These are phyloP conservation scores for Leiothrix lutea DNA, from an alignment of 2,113 vertebrate species.

Conservation along the genomic window DNA sequence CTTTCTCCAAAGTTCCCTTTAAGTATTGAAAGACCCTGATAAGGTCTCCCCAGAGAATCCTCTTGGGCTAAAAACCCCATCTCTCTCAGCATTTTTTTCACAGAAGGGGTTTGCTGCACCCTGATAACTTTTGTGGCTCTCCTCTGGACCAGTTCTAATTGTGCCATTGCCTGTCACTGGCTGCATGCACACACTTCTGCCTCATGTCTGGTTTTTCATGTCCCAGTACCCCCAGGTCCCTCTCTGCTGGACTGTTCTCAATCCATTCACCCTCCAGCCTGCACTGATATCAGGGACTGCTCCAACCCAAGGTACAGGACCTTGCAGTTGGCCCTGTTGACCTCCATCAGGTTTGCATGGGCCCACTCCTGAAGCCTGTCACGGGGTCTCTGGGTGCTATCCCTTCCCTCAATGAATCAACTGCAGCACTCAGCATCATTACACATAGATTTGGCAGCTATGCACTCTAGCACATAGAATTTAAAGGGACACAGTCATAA, in stretches of 20 bases:
- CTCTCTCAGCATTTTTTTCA: background rate
- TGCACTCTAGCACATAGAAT: background rate
- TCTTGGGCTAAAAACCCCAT: background rate
- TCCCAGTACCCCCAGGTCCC: background rate
- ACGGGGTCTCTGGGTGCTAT: background rate
- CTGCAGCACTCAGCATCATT: background rate
- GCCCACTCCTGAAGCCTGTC: background rate
- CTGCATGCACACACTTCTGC: background rate
- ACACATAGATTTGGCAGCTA: background rate
- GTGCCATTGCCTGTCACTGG: accelerated
- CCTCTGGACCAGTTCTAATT: background rate
- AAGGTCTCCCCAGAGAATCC: background rate
- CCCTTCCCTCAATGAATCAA: background rate
- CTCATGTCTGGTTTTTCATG: background rate
- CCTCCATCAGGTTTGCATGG: background rate
- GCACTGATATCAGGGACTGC: accelerated
- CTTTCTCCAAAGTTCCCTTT: background rate
- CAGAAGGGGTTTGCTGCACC: background rate
- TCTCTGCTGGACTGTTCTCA: background rate
- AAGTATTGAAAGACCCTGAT: background rate
- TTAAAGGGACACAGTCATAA: conserved; percentile 49
- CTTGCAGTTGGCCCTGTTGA: background rate
- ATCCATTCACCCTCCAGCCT: background rate
- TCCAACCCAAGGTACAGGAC: background rate
- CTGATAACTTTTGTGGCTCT: background rate